Percentiles rank a stretch among this genome's conserved stretches.
These are phyloP conservation scores for Muscicapa comitata DNA, from an alignment of 2,797 vertebrate genomes.

Conservation along the genomic window DNA sequence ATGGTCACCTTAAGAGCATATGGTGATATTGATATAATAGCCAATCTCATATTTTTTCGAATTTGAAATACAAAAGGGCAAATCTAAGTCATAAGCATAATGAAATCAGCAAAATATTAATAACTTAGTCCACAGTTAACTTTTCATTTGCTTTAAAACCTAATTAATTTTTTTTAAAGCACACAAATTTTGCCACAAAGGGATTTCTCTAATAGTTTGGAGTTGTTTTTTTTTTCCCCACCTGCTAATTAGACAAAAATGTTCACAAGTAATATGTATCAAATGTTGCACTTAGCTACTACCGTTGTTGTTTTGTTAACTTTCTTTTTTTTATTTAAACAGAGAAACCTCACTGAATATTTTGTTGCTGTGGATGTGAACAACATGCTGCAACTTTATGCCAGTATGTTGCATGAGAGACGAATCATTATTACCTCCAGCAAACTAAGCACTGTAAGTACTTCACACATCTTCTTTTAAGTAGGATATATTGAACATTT, in stretches of 20 bases:
- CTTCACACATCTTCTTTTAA: conserved; percentile 65
- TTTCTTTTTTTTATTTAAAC: conserved; percentile 47
- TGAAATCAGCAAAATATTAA: neutral
- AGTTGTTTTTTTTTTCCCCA: accelerated
- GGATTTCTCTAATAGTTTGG: neutral
- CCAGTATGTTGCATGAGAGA: conserved; percentile 95
- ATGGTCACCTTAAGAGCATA: neutral
- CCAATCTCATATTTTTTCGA: neutral
- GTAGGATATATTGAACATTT: conserved; percentile 51
- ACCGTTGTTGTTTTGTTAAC: neutral
- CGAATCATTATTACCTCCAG: conserved; percentile 95
- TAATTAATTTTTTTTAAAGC: neutral
- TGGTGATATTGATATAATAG: neutral
- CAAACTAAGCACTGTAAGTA: conserved; percentile 99
- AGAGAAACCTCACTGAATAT: conserved; percentile 99
- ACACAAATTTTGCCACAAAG: neutral
- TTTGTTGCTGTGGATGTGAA: conserved; percentile 97
- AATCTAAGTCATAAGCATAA: neutral
- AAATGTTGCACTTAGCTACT: neutral
- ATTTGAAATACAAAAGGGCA: neutral
- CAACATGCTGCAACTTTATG: conserved; percentile 97
- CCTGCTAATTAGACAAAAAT: neutral
- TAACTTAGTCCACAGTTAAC: neutral
- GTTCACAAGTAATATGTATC: neutral
- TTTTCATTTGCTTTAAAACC: neutral